phyloP scores from a whole-genome alignment of 1,140 invertebrate species.

The Liolophura sinensis region DNA sequence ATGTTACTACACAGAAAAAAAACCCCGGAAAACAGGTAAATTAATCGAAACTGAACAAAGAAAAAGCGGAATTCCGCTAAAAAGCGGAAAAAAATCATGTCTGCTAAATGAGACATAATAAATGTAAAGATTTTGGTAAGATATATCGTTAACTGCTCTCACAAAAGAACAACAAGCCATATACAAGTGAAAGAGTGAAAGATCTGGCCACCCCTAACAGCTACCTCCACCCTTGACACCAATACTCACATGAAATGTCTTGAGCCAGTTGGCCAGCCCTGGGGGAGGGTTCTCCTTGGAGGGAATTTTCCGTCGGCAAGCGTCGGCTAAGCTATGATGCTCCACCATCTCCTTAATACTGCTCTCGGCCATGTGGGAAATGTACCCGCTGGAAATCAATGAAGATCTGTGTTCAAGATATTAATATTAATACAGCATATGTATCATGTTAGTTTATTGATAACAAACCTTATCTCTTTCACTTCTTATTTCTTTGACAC shows the following conservation, averaged over 20 bases:
- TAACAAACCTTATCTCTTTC: not conserved
- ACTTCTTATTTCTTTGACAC: not conserved
- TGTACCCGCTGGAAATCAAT: constrained; percentile 4
- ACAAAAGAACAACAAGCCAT: too few species aligned
- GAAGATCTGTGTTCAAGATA: not conserved
- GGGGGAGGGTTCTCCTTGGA: constrained; percentile 80
- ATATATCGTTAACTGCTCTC: too few species aligned
- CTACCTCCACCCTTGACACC: too few species aligned
- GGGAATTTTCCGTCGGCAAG: constrained; percentile 63
- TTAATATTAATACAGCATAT: constrained; percentile 5
- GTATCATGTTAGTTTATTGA: not conserved
- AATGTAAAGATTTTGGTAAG: too few species aligned
- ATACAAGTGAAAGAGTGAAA: too few species aligned
- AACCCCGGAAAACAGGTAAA: too few species aligned
- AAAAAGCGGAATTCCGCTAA: too few species aligned
- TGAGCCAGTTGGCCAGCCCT: constrained; percentile 75
- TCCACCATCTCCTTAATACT: not conserved
- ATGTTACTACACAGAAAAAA: too few species aligned
- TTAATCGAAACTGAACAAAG: too few species aligned
- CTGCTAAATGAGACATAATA: too few species aligned
- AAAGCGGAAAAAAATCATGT: too few species aligned
- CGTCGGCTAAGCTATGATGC: not conserved
- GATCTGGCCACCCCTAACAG: too few species aligned
- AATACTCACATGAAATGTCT: constrained; percentile 71
- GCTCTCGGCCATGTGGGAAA: not conserved